A percentile compares a stretch with the other conserved stretches of the same genome.
phyloP scores from a whole-genome alignment of 2,888 invertebrate species.

The Hypercompe scribonia region DNA sequence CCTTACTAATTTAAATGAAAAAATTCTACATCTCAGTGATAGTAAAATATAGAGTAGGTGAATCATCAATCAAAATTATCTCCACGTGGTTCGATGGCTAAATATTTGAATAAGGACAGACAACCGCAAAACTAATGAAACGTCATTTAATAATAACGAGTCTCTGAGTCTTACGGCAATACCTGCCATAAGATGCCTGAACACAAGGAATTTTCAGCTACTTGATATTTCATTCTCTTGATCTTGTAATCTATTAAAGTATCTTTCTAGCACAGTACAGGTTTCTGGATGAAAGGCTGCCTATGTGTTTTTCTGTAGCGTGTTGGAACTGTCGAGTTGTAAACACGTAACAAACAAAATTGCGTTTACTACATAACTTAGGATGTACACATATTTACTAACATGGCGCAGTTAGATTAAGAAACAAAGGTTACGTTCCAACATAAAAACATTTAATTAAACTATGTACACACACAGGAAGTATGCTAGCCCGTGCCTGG shows the following conservation, averaged over 20 bases:
- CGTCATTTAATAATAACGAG: slow-evolving; percentile 21
- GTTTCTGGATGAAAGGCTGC: not conserved
- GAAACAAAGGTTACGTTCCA: not conserved
- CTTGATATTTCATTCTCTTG: not conserved
- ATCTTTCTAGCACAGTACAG: not conserved
- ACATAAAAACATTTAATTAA: not conserved
- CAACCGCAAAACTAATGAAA: slow-evolving; percentile 46
- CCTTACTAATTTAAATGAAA: not conserved
- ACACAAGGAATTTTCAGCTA: not conserved
- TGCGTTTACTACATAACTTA: not conserved
- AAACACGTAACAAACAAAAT: not conserved
- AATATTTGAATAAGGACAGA: slow-evolving; percentile 45
- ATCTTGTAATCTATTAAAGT: not conserved
- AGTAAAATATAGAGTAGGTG: not conserved
- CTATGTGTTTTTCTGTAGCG: not conserved
- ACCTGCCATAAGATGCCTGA: not conserved
- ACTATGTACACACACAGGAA: not conserved
- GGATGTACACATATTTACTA: not conserved
- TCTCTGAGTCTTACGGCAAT: not conserved
- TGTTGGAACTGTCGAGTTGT: not conserved
- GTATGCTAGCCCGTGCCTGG: not conserved
- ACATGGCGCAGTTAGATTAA: not conserved
- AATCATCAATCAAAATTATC: slow-evolving; percentile 50
- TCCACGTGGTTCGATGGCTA: slow-evolving; percentile 37
- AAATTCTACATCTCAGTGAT: not conserved